Evolutionary conservation across 2,797 vertebrate genomes (phyloP).

Genomic region (Malurus splendens): DNA sequence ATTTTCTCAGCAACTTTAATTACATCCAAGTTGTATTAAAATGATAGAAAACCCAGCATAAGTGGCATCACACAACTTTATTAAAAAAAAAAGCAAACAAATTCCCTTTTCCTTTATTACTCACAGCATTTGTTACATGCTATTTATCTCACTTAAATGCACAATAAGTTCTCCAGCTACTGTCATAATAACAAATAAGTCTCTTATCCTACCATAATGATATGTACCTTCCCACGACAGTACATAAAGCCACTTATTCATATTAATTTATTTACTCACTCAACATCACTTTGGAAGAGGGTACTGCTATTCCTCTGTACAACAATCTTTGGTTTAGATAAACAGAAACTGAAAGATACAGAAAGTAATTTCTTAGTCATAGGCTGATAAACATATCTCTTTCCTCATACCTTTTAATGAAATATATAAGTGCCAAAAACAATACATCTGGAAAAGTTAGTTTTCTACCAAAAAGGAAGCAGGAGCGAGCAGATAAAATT

Average conservation of each 20-base stretch:
- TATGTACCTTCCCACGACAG: not conserved
- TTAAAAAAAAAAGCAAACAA: not conserved
- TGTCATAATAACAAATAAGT: not conserved
- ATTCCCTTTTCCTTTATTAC: not conserved
- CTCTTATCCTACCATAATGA: not conserved
- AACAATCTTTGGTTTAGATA: not conserved
- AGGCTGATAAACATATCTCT: not conserved
- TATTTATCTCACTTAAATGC: not conserved
- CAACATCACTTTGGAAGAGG: not conserved
- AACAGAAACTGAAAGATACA: not conserved
- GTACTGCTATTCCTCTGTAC: not conserved
- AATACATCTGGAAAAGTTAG: not conserved
- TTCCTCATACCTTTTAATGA: not conserved
- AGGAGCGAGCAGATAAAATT: not conserved
- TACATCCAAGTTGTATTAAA: not conserved
- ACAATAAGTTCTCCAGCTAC: not conserved
- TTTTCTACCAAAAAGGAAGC: not conserved
- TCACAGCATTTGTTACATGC: not conserved
- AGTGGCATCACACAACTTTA: not conserved
- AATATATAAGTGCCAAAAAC: not conserved
- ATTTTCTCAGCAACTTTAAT: not conserved
- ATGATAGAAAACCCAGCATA: not conserved
- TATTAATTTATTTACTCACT: not conserved
- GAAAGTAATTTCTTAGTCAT: not conserved
- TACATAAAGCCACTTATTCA: not conserved